Evolutionary conservation across 1,140 invertebrate genomes (phyloP).

Genomic region (Macrocentrus cingulum): DNA sequence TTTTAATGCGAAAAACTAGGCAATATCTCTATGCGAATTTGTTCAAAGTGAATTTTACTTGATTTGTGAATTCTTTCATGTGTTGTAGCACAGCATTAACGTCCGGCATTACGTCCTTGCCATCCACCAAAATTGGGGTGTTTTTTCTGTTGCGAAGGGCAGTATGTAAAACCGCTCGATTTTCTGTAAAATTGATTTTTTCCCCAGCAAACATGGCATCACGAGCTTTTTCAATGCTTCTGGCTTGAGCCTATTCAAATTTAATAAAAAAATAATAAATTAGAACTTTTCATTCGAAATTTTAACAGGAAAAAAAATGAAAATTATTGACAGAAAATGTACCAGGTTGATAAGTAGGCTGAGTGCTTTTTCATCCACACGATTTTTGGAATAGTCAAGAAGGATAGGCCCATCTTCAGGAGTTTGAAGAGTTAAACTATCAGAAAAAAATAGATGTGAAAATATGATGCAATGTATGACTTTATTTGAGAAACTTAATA

Average conservation of each 20-base stretch:
- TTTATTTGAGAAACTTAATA: not conserved
- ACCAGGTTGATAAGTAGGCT: slow-evolving; percentile 78
- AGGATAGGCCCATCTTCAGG: slow-evolving; percentile 86
- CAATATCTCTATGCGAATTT: slow-evolving; percentile 29
- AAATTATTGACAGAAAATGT: slow-evolving; percentile 26
- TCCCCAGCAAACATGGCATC: slow-evolving; percentile 93
- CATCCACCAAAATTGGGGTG: slow-evolving; percentile 79
- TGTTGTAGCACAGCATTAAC: slow-evolving; percentile 90
- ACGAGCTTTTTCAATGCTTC: slow-evolving; percentile 82
- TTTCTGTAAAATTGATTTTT: slow-evolving; percentile 98
- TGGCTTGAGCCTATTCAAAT: slow-evolving; percentile 68
- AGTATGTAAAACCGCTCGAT: slow-evolving; percentile 91
- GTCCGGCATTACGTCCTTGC: slow-evolving; percentile 91
- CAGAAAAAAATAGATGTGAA: slow-evolving; percentile 38
- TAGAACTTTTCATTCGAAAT: not conserved
- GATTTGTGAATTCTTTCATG: slow-evolving; percentile 90
- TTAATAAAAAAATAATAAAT: slow-evolving; percentile 10
- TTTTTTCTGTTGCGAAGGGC: slow-evolving; percentile 88
- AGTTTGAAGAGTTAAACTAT: slow-evolving; percentile 72
- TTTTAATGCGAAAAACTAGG: not conserved
- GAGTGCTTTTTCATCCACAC: slow-evolving; percentile 79
- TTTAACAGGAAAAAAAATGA: not conserved
- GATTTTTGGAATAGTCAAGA: slow-evolving; percentile 96
- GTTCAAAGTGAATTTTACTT: slow-evolving; percentile 66
- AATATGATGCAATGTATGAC: not conserved